Conservation (phyloP, 2,888 invertebrate species). For the Torymus texanus region DNA sequence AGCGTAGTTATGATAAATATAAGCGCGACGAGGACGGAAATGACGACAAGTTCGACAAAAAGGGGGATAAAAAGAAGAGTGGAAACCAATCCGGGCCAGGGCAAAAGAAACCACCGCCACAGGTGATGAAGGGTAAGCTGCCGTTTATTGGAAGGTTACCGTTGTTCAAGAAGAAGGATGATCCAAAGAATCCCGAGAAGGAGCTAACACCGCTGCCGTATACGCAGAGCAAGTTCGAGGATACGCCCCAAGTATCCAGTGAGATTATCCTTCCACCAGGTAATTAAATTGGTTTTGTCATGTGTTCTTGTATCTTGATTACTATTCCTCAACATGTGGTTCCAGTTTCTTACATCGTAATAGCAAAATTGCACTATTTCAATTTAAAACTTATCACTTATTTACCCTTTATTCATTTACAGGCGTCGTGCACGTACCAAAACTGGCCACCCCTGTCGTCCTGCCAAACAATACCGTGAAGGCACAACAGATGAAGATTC, state of each 20-base stretch:
- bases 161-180: constrained; percentile 81
- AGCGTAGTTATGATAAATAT: constrained; percentile 61
- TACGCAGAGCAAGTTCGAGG: constrained; percentile 72
- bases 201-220: constrained; percentile 74
- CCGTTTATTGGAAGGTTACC: constrained; percentile 93
- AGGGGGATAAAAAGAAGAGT: constrained; percentile 60
- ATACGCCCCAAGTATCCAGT: constrained; percentile 71
- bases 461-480: constrained; percentile 49
- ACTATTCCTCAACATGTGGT: no score
- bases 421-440: constrained; percentile 71
- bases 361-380: no score
- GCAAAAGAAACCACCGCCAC: background rate
- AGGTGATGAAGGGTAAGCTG: constrained; percentile 80
- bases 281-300: background rate
- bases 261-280: constrained; percentile 74
- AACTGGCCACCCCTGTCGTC: constrained; percentile 69
- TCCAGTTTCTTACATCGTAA: no score
- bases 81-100: background rate
- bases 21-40: constrained; percentile 67
- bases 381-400: no score
- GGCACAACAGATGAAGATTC: constrained; percentile 68
- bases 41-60: constrained; percentile 69
- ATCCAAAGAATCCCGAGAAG: constrained; percentile 74
- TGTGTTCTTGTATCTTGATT: no score
- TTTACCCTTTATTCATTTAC: background rate